phyloP scores from a whole-genome alignment of 2,888 invertebrate species.

The Pantelozetes paolii region DNA sequence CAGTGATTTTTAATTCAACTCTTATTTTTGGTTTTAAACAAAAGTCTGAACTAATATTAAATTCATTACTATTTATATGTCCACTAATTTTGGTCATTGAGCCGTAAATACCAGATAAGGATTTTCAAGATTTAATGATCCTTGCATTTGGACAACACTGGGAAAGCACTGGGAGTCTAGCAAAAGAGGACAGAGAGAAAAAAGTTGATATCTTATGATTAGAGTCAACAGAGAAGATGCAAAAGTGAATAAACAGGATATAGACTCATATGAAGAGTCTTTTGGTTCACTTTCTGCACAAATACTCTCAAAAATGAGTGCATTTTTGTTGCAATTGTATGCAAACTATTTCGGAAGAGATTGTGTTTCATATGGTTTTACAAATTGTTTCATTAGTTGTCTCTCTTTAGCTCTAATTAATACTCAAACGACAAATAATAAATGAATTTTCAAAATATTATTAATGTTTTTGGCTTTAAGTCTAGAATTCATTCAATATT shows the following conservation, averaged over 20 bases:
- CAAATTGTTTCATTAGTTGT: no score
- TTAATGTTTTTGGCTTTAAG: no score
- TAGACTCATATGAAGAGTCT: background rate
- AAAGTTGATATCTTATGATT: background rate
- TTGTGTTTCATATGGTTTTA: no score
- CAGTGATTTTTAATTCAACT: background rate
- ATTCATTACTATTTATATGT: background rate
- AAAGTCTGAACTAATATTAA: no score
- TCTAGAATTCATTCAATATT: no score
- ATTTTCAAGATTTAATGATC: background rate
- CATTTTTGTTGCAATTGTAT: background rate
- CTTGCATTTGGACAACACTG: background rate
- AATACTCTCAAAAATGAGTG: background rate
- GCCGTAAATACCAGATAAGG: slow-evolving; percentile 8
- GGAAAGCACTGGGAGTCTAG: background rate
- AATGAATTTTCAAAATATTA: no score
- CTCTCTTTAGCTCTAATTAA: no score
- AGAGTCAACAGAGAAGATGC: background rate
- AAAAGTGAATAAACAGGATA: background rate
- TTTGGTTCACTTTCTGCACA: background rate
- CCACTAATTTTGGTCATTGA: slow-evolving; percentile 1
- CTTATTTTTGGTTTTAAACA: background rate
- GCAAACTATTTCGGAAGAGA: background rate
- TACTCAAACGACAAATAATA: no score
- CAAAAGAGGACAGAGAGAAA: background rate